Base-by-base conservation (phyloP, 2,797 vertebrate species). In the Characodon lateralis region DNA sequence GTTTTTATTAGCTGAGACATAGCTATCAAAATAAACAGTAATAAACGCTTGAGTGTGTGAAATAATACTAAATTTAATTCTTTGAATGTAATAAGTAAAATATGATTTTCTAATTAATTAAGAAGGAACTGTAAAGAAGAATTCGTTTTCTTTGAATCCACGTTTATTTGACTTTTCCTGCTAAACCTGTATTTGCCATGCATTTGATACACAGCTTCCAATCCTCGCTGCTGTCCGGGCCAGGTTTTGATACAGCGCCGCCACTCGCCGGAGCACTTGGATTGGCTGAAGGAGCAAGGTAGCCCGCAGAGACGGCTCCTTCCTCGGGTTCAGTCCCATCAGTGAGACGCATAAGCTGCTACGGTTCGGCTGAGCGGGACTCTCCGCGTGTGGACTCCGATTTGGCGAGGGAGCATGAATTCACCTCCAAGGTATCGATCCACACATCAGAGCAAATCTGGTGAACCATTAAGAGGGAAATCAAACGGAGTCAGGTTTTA, bases 251-350 rank as follows among this genome's bases (percentile, higher is more conserved):
- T 68, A 24, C 79, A 89, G 84, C 90, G 83, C 93, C 87, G 61
- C 85, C 82, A 78, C 91, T 85, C 77, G 84, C 86, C 82, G 85
- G 87, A 83, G 93, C 85, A 28, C 90, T 91, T 92, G 92, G 95
- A 95, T 95, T 96, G 95, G 95, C 90, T 93, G 88, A 41, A 89
- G 92, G 84, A 90, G 88, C 81, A 88, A 90, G 93, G 93, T 92
- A 83, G 89, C 90, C 89, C 90, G 88, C 83, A 83, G 92, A 88
- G 90, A 85, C 90, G 5, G 90, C 87, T 90, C 88, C 90, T 78
- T 87, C 85, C 87, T 78, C 78, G 72, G 84, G 76, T 79, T 88
- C 89, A 86, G 83, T 90, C 89, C 90, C 78, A 86, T 84, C 92
- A 92, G 93, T 87, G 91, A 88, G 93, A 91, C 89, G 92, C 89